Base-by-base conservation (phyloP, 2,113 vertebrate species). In the Connochaetes taurinus region DNA sequence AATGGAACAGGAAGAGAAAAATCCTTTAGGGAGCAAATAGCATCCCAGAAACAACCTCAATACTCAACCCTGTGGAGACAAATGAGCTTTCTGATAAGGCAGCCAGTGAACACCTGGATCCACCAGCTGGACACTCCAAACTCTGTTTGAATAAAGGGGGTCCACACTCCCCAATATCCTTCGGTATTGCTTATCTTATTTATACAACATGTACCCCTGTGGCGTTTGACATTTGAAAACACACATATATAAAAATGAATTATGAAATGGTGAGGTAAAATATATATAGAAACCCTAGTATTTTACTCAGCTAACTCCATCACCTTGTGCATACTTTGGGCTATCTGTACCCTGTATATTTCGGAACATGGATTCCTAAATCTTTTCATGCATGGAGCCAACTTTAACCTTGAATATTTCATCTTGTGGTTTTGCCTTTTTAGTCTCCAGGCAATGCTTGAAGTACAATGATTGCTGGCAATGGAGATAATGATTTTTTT, bases 41-140 rank as follows among this genome's bases (percentile, higher is more conserved):
- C 36, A 83, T 57, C 53, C 23, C 84, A 62, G 13, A 62, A 78
- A 67, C 47, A 97, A 71, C 53, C 40, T 91, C 88, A 95, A 78
- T 93, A 85, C 36, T 97, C 94, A 97, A 55, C 52, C 5, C 82
- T 29, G 84, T 57, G 45, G 88, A 95, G 55, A 95, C 53, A 96
- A 97, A 96, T 88, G 81, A 97, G 88, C 64, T 94, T 94, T 58
- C 55, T 52, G 80, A 91, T 76, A 87, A 86, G 81, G 78, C 6
- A 74, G n/a, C 45, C 23, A 47, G 1, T 21, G 7, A n/a, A 53
- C 84, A 97, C 87, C 94, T 97, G 95, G 78, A 71, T 17, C 27
- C 80, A 62, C 94, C 87, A 91, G 94, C 85, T 95, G 94, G 29
- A 8, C 36, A 53, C 57, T 53, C 15, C 43, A 53, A 74, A 40